Evolutionary conservation across 2,113 vertebrate species (phyloP).

Genomic region (Albula glossodonta): DNA sequence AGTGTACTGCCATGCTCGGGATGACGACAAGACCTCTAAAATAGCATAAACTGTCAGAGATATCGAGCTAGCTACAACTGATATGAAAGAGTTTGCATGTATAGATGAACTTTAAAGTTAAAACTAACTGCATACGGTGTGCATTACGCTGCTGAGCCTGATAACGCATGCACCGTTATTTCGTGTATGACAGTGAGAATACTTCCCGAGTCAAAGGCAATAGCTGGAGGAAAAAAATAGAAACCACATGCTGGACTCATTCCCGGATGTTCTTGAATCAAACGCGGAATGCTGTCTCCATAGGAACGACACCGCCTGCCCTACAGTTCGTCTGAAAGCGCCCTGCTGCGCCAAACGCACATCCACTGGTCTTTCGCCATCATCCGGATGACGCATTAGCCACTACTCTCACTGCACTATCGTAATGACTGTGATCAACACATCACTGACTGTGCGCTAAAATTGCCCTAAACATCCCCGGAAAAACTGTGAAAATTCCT

Average conservation of each 20-base stretch:
- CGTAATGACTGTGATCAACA: no score
- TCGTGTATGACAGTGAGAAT: constrained; percentile 34
- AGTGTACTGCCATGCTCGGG: constrained; percentile 47
- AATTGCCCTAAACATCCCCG: no score
- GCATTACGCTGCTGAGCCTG: neutral
- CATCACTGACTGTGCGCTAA: no score
- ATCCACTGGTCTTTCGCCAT: neutral
- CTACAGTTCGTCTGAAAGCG: neutral
- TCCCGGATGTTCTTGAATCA: constrained; percentile 22
- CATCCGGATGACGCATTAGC: neutral
- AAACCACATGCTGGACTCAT: constrained; percentile 23
- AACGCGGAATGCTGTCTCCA: constrained; percentile 7
- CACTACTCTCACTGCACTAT: no score
- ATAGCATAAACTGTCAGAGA: constrained; percentile 24
- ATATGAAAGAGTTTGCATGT: neutral
- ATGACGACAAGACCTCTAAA: constrained; percentile 2
- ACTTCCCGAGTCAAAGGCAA: constrained; percentile 57
- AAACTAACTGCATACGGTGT: neutral
- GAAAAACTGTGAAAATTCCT: no score
- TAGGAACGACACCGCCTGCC: neutral
- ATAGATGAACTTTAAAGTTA: neutral
- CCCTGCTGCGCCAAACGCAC: neutral
- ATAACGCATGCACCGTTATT: constrained; percentile 28
- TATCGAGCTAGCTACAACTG: neutral
- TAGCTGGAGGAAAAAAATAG: constrained; percentile 30